These are phyloP conservation scores for Stenoptilia bipunctidactyla DNA, from an alignment of 2,888 invertebrate species.

Conservation along the genomic window DNA sequence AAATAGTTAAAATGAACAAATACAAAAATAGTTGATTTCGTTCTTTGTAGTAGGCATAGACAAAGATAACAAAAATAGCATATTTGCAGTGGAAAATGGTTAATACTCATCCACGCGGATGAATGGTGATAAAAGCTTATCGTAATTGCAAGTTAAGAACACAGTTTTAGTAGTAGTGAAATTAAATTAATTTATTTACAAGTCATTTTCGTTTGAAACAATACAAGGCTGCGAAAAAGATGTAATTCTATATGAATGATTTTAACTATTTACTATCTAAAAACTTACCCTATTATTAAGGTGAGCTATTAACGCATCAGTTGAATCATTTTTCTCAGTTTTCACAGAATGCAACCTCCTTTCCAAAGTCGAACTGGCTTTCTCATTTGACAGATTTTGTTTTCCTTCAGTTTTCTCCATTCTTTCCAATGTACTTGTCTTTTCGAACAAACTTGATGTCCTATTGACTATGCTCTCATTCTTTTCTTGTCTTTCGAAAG, in stretches of 20 bases:
- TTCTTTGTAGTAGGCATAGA: too few relatives aligned
- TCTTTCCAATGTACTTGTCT: conserved; percentile 28
- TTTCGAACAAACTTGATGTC: conserved; percentile 22
- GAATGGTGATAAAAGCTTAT: too few relatives aligned
- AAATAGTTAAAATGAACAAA: too few relatives aligned
- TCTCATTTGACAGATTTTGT: conserved; percentile 16
- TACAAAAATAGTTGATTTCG: too few relatives aligned
- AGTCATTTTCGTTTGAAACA: not conserved
- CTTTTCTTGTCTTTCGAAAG: not conserved
- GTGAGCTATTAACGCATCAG: conserved; percentile 51
- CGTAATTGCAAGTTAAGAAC: not conserved
- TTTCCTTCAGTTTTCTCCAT: conserved; percentile 27
- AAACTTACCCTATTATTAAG: conserved; percentile 58
- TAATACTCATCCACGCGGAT: too few relatives aligned
- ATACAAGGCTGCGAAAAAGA: not conserved
- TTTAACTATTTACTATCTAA: not conserved
- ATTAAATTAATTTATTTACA: not conserved
- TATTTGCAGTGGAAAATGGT: too few relatives aligned
- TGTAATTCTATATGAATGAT: not conserved
- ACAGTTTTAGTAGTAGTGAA: not conserved
- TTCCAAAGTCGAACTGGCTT: conserved; percentile 35
- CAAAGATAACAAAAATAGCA: too few relatives aligned
- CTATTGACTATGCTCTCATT: conserved; percentile 19
- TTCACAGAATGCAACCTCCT: conserved; percentile 30
- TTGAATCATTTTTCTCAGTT: conserved; percentile 32